These are phyloP conservation scores for Hylia prasina DNA, from an alignment of 2,113 vertebrate species.

Conservation along the genomic window DNA sequence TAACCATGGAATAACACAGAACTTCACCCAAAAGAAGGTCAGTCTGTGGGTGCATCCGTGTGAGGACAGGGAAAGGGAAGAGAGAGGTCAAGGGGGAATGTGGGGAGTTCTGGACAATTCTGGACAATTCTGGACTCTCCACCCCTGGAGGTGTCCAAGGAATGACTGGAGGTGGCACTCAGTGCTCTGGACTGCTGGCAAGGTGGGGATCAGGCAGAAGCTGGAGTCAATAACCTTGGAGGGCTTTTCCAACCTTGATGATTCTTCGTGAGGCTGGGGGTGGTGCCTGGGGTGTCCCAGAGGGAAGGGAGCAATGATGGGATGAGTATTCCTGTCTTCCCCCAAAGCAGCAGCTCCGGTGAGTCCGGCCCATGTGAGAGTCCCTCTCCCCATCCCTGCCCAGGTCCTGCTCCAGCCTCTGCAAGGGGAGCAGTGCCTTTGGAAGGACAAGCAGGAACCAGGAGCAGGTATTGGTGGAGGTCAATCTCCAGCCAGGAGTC, in stretches of 20 bases:
- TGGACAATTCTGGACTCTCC: rapidly evolving
- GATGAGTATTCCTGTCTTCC: background rate
- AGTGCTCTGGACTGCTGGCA: background rate
- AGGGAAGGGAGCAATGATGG: background rate
- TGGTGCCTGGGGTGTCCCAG: background rate
- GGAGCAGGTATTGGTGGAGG: background rate
- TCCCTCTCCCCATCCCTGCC: background rate
- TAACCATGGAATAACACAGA: background rate
- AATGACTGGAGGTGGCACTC: background rate
- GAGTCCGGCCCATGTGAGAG: background rate
- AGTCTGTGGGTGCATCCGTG: rapidly evolving
- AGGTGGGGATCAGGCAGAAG: background rate
- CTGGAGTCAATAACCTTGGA: rapidly evolving
- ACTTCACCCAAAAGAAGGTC: background rate
- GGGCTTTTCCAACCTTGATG: background rate
- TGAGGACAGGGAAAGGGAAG: background rate
- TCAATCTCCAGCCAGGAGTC: background rate
- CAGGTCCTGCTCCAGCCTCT: background rate
- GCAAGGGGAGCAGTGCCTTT: background rate
- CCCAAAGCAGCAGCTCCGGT: background rate
- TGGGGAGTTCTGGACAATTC: background rate
- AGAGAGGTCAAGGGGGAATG: rapidly evolving
- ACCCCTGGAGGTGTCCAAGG: background rate
- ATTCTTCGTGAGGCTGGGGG: background rate
- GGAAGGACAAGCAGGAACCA: background rate